Percentiles rank a stretch among this genome's conserved stretches.
phyloP scores from a whole-genome alignment of 2,888 invertebrate species.

The Ganaspis brasiliensis region DNA sequence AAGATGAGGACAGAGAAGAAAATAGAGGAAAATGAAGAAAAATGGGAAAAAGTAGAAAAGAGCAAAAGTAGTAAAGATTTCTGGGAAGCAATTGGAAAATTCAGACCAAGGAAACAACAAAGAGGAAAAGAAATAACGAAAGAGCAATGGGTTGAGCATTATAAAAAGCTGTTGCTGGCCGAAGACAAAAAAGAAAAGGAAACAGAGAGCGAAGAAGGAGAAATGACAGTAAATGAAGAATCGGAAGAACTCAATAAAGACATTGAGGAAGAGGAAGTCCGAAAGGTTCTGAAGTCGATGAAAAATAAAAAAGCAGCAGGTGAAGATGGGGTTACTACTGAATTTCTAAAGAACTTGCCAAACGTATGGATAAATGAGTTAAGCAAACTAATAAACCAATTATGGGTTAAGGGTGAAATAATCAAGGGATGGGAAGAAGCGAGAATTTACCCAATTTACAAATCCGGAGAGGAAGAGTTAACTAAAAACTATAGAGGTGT shows the following conservation, averaged over 20 bases:
- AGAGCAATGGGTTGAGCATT: not conserved
- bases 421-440: constrained; percentile 88
- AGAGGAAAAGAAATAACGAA: constrained; percentile 7
- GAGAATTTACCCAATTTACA: not conserved
- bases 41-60: constrained; percentile 15
- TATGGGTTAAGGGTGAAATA: constrained; percentile 97
- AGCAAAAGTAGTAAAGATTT: constrained; percentile 40
- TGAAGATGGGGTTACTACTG: constrained; percentile 91
- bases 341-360: constrained; percentile 91
- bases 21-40: too few species aligned
- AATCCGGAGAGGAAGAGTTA: not conserved
- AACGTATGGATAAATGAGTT: constrained; percentile 97
- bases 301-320: constrained; percentile 96
- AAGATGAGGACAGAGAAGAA: too few species aligned
- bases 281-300: constrained; percentile 92
- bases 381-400: constrained; percentile 96
- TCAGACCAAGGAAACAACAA: constrained; percentile 26
- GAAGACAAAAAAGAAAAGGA: not conserved
- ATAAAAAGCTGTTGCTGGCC: not conserved
- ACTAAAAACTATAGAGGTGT: not conserved
- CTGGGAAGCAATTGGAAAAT: constrained; percentile 41
- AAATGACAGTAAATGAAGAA: constrained; percentile 89
- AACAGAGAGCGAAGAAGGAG: too few species aligned
- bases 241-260: too few species aligned
- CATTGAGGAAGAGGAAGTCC: too few species aligned